Evolutionary conservation across 2,888 invertebrate species (phyloP).

Genomic region (Chironomus riparius): DNA sequence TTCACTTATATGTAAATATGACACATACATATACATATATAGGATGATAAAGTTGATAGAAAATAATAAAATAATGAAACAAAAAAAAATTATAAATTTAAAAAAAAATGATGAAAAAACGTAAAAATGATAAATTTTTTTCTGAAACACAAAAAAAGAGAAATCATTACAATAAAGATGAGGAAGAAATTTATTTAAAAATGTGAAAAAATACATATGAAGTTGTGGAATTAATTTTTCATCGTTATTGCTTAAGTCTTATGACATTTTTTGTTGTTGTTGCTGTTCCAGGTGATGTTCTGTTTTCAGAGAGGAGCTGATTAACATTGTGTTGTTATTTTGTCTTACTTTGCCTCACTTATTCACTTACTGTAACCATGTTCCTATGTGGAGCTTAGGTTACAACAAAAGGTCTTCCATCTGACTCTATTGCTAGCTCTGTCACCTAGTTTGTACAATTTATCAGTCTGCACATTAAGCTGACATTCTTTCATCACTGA

Average conservation of each 20-base stretch:
- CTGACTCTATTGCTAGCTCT: too few species aligned
- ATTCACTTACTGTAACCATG: too few species aligned
- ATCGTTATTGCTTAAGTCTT: not conserved
- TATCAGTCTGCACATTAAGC: too few species aligned
- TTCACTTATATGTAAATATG: slow-evolving; percentile 3
- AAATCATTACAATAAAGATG: not conserved
- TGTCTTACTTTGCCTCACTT: too few species aligned
- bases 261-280: not conserved
- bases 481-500: too few species aligned
- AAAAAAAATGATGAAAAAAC: not conserved
- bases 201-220: not conserved
- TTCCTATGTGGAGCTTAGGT: too few species aligned
- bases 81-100: not conserved
- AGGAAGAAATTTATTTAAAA: not conserved
- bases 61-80: not conserved
- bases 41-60: not conserved
- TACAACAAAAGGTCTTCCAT: too few species aligned
- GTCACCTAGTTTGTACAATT: too few species aligned
- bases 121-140: not conserved
- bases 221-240: not conserved
- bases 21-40: not conserved
- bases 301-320: too few species aligned
- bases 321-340: too few species aligned
- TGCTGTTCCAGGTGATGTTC: not conserved
- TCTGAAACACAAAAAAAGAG: not conserved